Evolutionary conservation across 1,140 invertebrate species (phyloP), one percentile per base, ranked within the genome.

Genomic region (Myzus persicae): DNA sequence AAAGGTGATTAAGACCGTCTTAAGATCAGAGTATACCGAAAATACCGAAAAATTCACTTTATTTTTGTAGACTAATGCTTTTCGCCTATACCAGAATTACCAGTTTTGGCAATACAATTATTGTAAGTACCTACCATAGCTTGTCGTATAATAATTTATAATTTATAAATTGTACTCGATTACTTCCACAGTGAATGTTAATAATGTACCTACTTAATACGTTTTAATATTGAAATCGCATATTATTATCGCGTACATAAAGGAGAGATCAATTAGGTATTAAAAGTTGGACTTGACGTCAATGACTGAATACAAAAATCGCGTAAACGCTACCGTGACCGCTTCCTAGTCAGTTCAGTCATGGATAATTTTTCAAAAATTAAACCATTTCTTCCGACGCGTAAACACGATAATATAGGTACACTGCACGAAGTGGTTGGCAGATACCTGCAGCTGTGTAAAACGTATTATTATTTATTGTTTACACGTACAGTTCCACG

Each of bases 321-420:
- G 59, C n/a, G 59, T n/a, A 76, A 76, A 76, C 59, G 59, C 59
- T 76, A 76, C 59, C 59, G 59, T 76, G 59, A 76, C 59, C 59
- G 31, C 59, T 76, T 76, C 59, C n/a, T 76, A 76, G 59, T 36
- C 31, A 1, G 31, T 67, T n/a, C 31, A 20, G 59, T 76, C 59
- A 38, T 82, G 38, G 81, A 40, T 38, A 82, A 82, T 82, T 82
- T 82, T 82, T 82, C 36, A 24, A 38, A 76, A 76, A 76, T 82
- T 38, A 82, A 82, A 82, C 36, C 81, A 82, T 38, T 82, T 82
- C 81, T 38, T 82, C 38, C 38, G 81, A 82, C 81, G 36, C 81
- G 36, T 82, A 82, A 76, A 40, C 36, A 82, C 81, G 81, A 82
- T 82, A 40, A 82, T 82, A n/a, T n/a, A 82, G 48, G 48, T n/a